phyloP scores from a whole-genome alignment of 2,113 vertebrate species.

The Chaenocephalus aceratus region DNA sequence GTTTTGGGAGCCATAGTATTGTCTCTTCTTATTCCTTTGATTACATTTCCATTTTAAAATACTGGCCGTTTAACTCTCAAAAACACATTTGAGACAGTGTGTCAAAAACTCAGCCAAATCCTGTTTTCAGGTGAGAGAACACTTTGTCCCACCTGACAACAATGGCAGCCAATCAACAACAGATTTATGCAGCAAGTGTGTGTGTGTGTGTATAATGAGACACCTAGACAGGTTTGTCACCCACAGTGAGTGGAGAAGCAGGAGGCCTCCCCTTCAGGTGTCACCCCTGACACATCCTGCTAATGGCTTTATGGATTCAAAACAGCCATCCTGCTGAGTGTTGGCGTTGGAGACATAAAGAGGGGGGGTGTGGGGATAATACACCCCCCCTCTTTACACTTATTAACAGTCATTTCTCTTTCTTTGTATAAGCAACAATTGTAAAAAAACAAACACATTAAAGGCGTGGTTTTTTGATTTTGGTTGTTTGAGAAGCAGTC shows the following conservation, averaged over 20 bases:
- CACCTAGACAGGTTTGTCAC: slow-evolving; percentile 49
- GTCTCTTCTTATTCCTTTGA: not conserved
- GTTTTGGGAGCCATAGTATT: not conserved
- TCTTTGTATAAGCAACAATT: not conserved
- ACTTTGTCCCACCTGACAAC: not conserved
- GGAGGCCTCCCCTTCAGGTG: slow-evolving; percentile 36
- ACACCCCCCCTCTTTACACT: too few relatives aligned
- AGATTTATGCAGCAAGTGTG: slow-evolving; percentile 24
- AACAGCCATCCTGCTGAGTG: slow-evolving; percentile 25
- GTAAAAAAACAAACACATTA: not conserved
- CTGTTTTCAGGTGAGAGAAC: slow-evolving; percentile 11
- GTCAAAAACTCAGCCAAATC: not conserved
- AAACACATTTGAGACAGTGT: not conserved
- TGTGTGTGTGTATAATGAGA: not conserved
- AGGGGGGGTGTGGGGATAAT: not conserved
- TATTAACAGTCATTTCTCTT: not conserved
- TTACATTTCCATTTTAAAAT: not conserved
- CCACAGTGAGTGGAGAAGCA: slow-evolving; percentile 51
- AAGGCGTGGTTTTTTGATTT: too few relatives aligned
- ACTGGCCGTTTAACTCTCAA: not conserved
- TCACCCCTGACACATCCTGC: slow-evolving; percentile 47
- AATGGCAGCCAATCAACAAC: slow-evolving; percentile 36
- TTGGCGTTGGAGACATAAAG: not conserved
- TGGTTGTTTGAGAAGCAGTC: too few relatives aligned
- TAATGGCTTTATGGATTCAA: slow-evolving; percentile 62